Evolutionary conservation across 2,797 vertebrate species (phyloP), one percentile per base, ranked within the genome.

Genomic region (Clamator glandarius): DNA sequence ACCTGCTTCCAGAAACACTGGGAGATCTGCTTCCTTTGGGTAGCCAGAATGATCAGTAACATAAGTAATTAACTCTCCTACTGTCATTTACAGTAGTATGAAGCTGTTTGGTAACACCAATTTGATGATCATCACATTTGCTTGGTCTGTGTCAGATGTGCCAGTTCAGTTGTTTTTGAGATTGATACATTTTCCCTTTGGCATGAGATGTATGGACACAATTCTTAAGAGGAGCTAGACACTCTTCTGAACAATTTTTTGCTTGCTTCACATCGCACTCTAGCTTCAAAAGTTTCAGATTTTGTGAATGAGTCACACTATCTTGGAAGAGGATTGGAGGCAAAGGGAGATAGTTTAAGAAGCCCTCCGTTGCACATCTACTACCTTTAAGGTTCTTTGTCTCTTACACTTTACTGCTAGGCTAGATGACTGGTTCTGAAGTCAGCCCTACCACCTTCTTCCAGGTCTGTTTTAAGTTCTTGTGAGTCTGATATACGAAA

Each of bases 401-500:
- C 36, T 57, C 8, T 79, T 83, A 33, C 15, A 33, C 35, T 66
- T 61, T 28, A 79, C 7, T 62, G 31, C 12, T 63, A 63, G 24
- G 17, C 11, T 50, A 86, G 28, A 41, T 25, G 31, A 11, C 4
- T n/a, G 31, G 25, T 59, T 80, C 44, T 85, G 41, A 85, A 75
- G 61, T 80, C 24, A 84, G 19, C 19, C 9, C 31, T 39, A 33
- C 4, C 36, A 83, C 17, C 11, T 36, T 46, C 62, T 78, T 68
- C 16, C 29, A 69, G 18, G 9, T 64, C 11, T 18, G 3, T 19
- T 11, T 54, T 21, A 17, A 0, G 0, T 26, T 57, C 35, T 19
- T 51, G 21, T 2, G 2, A 68, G 12, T 50, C n/a, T 50, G 28
- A 68, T 36, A 79, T 17, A n/a, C 29, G 26, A 35, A 68, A 39